Base-by-base conservation (phyloP, 1,140 invertebrate genomes). In the Drosophila sechellia region DNA sequence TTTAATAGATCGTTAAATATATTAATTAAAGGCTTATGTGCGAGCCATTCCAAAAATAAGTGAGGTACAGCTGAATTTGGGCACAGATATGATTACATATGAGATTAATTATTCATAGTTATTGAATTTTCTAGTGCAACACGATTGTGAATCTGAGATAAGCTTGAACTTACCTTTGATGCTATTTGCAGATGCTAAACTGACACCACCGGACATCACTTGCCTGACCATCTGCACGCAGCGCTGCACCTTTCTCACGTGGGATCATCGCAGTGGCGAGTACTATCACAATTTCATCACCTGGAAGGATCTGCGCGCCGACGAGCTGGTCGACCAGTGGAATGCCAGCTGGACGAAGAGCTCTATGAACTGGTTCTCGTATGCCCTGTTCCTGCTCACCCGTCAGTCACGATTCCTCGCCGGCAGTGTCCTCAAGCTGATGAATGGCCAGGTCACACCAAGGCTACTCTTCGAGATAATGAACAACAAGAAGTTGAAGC, bases 251-350 rank as follows among this genome's bases (percentile, higher is more conserved):
- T 98, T 99, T 90, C 94, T 96, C 1, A 98, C 96, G 13, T 99
- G 98, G 98, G 95, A 97, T 80, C 94, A 95, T 71, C 93, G 94
- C 52, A 98, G 95, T 40, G 96, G 97, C 3, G 94, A 95, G 86
- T 94, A 95, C 53, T 98, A 97, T 92, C 98, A 99, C 92, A 97
- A 97, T 84, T 97, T 99, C 77, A 98, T 99, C 65, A 98, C 97
- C 20, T 99, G 98, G 98, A 99, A 99, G 92, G 98, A 99, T 93
- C 81, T 97, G 31, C 94, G 98, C 59, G 96, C 97, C 27, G 94
- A 96, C 80, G 90, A 94, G 34, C 92, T 97, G 57, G 97, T 98
- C 0, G 95, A 96, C 50, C 92, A 95, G 78, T 98, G 97, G 96
- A 99, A 99, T 92, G 93, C 94, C 10, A 98, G 97, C 4, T 93